Conservation (phyloP, 1,140 invertebrate genomes). For the Parasteatoda tepidariorum region DNA sequence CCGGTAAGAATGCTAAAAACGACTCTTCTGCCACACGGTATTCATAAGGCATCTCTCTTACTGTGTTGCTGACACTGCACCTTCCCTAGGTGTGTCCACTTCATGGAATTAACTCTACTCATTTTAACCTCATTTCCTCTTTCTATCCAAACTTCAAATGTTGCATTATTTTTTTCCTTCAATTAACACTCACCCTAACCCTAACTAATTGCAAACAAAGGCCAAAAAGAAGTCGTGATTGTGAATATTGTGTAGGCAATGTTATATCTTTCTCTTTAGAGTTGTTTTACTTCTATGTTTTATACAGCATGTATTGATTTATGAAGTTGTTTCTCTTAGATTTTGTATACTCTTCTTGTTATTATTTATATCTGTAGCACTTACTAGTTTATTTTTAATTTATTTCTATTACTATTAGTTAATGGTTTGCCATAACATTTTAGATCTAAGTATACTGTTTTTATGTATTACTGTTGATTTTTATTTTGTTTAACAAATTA, state of each 20-base stretch:
- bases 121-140: conserved; percentile 6
- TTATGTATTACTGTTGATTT: no score
- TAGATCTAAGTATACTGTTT: no score
- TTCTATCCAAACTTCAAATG: background rate
- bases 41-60: conserved; percentile 56
- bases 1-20: conserved; percentile 61
- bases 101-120: conserved; percentile 50
- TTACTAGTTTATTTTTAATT: background rate
- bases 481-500: no score
- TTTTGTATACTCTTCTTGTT: no score
- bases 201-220: no score
- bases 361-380: no score
- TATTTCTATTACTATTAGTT: no score
- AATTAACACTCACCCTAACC: background rate
- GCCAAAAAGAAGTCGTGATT: no score
- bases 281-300: background rate
- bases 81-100: conserved; percentile 59
- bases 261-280: conserved; percentile 9
- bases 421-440: no score
- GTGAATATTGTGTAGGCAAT: conserved; percentile 55
- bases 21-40: conserved; percentile 53
- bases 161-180: background rate
- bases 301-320: background rate
- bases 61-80: conserved; percentile 51
- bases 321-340: no score